Evolutionary conservation across 2,797 vertebrate species (phyloP), one percentile per base, ranked within the genome.

Genomic region (Limosa lapponica): DNA sequence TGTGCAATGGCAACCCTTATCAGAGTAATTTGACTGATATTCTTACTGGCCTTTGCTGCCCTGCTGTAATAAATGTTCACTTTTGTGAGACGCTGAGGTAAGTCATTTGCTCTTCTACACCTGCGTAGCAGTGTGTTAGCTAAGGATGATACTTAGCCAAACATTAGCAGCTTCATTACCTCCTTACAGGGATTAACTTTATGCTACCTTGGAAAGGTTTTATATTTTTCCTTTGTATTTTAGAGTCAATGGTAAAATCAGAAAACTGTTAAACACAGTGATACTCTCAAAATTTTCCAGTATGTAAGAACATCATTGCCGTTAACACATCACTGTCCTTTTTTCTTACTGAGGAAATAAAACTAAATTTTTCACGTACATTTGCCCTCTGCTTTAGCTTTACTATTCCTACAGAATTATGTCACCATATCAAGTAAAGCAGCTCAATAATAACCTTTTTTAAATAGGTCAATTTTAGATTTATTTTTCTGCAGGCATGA

Each of bases 381-480:
- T 96, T 95, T 97, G 69, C 13, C 54, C 34, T 78, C 23, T 43
- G 22, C 48, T 95, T 95, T 67, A 83, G 23, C 88, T 96, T 95
- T 70, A 91, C 44, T 89, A 30, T 95, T 96, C 52, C 54, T 13
- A 2, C 57, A 82, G 74, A 94, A 91, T 95, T 85, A 93, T 77
- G 82, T 94, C 49, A 81, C 62, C 52, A 18, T 92, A 84, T 81
- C 69, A 95, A 89, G 58, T 71, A 79, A 66, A 96, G 51, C 37
- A 87, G 51, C 82, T 97, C 84, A 94, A 85, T 96, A 86, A 91
- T 59, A 94, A 80, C 28, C 30, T 95, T 89, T 90, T 77, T 92
- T 86, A 96, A 96, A 95, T 78, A 96, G 71, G 72, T 81, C 86
- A 96, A 41, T 13, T 90, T 97, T 82, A 95, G 79, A 82, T 69